Base-by-base conservation (phyloP, 2,113 vertebrate species). In the Eonycteris spelaea region DNA sequence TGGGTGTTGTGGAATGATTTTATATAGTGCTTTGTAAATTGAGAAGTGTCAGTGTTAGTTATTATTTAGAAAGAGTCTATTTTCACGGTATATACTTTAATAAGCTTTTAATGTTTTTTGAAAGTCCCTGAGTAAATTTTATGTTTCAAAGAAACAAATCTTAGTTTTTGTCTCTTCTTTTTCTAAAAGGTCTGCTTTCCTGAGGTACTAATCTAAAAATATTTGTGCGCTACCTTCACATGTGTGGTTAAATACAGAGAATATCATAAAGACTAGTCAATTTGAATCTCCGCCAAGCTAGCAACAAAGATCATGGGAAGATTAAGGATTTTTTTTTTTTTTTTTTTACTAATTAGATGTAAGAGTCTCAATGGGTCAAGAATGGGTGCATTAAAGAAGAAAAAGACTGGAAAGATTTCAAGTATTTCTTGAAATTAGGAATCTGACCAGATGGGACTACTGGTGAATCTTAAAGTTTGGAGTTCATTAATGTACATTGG, bases 131-230 rank as follows among this genome's bases (percentile, higher is more conserved):
- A 40, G 0, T 65, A 57, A 38, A 59, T 35, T 45, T 53, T 48
- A 90, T 8, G 68, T 91, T 94, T 87, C 68, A 57, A 90, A 94
- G 78, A 95, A 91, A 77, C 30, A 96, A 74, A n/a, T 18, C 28
- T 82, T 14, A 86, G 86, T 59, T 35, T 91, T 74, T 86, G 22
- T 45, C 0, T 24, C 51, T 59, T 88, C 26, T 78, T 85, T 87
- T 87, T 59, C 35, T 40, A 6, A 92, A 94, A 75, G 90, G 24
- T 6, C 68, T 90, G 11, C 15, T 53, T 93, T 79, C 22, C 22
- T 70, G 43, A 86, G 53, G 18, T 21, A 53, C n/a, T 55, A 74
- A 57, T 65, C 6, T 12, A 84, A 68, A 74, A 95, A 82, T 84
- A 91, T 38, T 43, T 91, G 38, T 86, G 33, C 35, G 45, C 24